Base-by-base conservation (phyloP, 1,140 invertebrate genomes). In the Cecropterus lyciades region DNA sequence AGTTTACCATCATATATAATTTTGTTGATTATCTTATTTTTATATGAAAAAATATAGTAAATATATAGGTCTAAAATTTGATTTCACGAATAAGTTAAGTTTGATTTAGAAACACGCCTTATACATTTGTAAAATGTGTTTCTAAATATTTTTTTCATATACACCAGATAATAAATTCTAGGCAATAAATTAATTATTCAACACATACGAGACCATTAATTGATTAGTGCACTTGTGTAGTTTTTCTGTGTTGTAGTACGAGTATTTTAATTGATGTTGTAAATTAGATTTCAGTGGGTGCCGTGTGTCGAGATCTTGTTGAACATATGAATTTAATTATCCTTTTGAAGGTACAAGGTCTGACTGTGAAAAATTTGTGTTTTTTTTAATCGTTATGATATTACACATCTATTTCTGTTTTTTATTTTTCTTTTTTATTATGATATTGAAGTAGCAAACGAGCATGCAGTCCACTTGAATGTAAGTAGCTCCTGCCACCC, bases 271-370 rank as follows among this genome's bases (percentile, higher is more conserved):
- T n/a, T 4, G 17, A 24, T 15, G 49, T 65, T 65, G 20, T 46
- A 33, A 46, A 45, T 55, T 16, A 33, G 42, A 51, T 62, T 48
- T 11, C 40, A 27, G 13, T 55, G 46, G 13, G 13, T 55, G 45
- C 24, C 51, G 43, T 24, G 20, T 24, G n/a, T n/a, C n/a, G n/a
- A 65, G 51, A 65, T 65, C 62, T 65, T 45, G 62, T 53, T 42
- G 3, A 55, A 51, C 40, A 30, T 42, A 24, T 55, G 46, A 27
- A 65, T 55, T 65, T 55, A 51, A 14, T 55, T 46, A 55, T 49
- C 16, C 45, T 55, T 65, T 55, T 55, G n/a, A 33, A 27, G 11
- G 53, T 55, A 45, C 40, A 24, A 24, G 55, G 45, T 17, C 10
- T 43, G 15, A 45, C 49, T 62, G 43, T 20, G 45, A 17, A 56